A percentile compares a stretch with the other conserved stretches of the same genome.
Evolutionary conservation across 2,113 vertebrate species (phyloP).

Genomic region (Notarius quadriscutis): DNA sequence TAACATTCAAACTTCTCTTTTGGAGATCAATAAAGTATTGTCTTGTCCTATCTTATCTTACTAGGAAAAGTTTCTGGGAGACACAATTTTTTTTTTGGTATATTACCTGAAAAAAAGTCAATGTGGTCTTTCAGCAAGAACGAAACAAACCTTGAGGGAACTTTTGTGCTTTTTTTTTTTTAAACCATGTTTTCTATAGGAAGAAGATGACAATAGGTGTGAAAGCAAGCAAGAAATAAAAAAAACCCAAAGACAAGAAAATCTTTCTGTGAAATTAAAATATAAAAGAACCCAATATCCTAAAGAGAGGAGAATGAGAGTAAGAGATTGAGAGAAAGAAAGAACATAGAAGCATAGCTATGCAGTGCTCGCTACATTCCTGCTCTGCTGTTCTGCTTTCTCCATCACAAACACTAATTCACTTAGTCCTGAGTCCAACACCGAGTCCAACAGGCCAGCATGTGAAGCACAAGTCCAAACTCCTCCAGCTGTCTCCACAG

Average conservation of each 20-base stretch:
- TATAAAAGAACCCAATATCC: background rate
- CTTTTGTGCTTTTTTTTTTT: background rate
- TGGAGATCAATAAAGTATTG: background rate
- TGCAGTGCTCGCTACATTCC: background rate
- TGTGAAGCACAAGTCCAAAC: conserved; percentile 36
- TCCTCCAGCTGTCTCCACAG: conserved; percentile 39
- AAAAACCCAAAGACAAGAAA: background rate
- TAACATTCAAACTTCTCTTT: background rate
- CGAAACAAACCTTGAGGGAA: conserved; percentile 1
- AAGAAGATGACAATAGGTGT: background rate
- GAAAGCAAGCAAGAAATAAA: background rate
- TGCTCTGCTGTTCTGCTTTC: conserved; percentile 8
- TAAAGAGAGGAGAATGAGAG: background rate
- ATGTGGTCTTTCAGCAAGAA: background rate
- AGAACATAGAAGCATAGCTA: background rate
- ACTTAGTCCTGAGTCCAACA: conserved; percentile 4
- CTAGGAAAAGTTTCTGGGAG: background rate
- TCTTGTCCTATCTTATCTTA: background rate
- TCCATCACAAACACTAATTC: conserved; percentile 12
- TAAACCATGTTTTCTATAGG: background rate
- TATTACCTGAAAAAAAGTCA: background rate
- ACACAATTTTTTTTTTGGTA: background rate
- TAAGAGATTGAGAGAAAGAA: background rate
- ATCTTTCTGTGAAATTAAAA: background rate
- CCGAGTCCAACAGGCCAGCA: conserved; percentile 35